phyloP scores from a whole-genome alignment of 1,140 invertebrate species.

The Zaprionus ghesquierei region DNA sequence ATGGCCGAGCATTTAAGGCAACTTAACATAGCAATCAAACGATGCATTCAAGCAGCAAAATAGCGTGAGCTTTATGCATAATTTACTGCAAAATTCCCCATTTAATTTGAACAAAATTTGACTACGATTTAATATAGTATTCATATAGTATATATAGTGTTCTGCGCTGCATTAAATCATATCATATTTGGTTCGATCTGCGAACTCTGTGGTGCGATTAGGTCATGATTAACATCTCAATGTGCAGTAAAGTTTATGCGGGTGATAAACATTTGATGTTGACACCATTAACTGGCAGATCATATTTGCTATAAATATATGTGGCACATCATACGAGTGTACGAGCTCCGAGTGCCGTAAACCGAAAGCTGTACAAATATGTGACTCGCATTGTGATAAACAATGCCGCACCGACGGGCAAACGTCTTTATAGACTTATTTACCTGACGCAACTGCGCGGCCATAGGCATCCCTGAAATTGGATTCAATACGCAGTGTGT shows the following conservation, averaged over 20 bases:
- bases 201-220: conserved; percentile 14
- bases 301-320: conserved; percentile 53
- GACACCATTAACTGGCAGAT: conserved; percentile 50
- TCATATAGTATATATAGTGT: background rate
- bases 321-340: conserved; percentile 61
- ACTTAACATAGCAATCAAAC: conserved; percentile 43
- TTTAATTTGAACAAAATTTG: background rate
- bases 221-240: conserved; percentile 34
- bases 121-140: background rate
- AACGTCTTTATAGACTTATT: conserved; percentile 59
- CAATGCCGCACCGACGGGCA: conserved; percentile 36
- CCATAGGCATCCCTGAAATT: conserved; percentile 31
- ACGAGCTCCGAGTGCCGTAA: no score
- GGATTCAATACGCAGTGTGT: background rate
- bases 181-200: background rate
- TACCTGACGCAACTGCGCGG: conserved; percentile 51
- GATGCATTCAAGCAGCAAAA: conserved; percentile 46
- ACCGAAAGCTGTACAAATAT: conserved; percentile 59
- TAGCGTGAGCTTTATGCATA: background rate
- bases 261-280: conserved; percentile 51
- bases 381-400: conserved; percentile 72
- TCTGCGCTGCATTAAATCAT: background rate
- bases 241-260: conserved; percentile 31
- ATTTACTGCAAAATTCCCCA: conserved; percentile 5
- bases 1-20: conserved; percentile 26